These are phyloP conservation scores for Poeciliopsis turrubarensis DNA, from an alignment of 2,113 vertebrate genomes.

Conservation along the genomic window DNA sequence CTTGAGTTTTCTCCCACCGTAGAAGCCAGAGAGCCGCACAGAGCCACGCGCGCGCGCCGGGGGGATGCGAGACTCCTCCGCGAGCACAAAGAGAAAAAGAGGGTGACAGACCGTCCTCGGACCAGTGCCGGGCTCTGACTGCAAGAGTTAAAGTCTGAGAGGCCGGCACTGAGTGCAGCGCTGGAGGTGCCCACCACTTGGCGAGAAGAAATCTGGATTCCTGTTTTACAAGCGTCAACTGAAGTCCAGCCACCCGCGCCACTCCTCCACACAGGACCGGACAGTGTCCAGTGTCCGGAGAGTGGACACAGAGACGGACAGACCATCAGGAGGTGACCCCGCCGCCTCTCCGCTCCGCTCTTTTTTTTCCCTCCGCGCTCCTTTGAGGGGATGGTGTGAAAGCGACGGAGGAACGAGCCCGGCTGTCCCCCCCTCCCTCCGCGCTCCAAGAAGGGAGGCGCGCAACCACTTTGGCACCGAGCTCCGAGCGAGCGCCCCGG, in stretches of 20 bases:
- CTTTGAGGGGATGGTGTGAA: constrained; percentile 50
- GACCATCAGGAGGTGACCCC: constrained; percentile 47
- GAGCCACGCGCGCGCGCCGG: constrained; percentile 76
- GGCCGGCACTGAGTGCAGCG: constrained; percentile 58
- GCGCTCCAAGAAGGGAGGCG: constrained; percentile 28
- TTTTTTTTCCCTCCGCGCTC: constrained; percentile 7
- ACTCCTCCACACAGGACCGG: constrained; percentile 12
- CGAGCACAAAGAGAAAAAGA: constrained; percentile 40
- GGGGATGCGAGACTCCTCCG: constrained; percentile 55
- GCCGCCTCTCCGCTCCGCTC: constrained; percentile 5
- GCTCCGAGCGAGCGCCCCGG: constrained; percentile 43
- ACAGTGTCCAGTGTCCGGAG: constrained; percentile 49
- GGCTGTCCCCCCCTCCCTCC: constrained; percentile 36
- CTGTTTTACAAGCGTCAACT: constrained; percentile 23
- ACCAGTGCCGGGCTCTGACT: constrained; percentile 64
- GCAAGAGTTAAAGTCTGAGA: constrained; percentile 58
- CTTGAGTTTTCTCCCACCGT: constrained; percentile 99
- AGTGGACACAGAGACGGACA: constrained; percentile 50
- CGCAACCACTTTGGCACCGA: constrained; percentile 54
- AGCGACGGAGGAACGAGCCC: constrained; percentile 24
- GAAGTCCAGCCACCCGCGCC: constrained; percentile 8
- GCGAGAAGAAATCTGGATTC: constrained; percentile 68
- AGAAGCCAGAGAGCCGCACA: constrained; percentile 88
- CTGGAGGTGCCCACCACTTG: constrained; percentile 71
- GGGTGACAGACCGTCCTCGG: constrained; percentile 48